Percentiles rank a stretch among this genome's conserved stretches.
phyloP scores from a whole-genome alignment of 2,888 invertebrate species.

The Hydraecia micacea region DNA sequence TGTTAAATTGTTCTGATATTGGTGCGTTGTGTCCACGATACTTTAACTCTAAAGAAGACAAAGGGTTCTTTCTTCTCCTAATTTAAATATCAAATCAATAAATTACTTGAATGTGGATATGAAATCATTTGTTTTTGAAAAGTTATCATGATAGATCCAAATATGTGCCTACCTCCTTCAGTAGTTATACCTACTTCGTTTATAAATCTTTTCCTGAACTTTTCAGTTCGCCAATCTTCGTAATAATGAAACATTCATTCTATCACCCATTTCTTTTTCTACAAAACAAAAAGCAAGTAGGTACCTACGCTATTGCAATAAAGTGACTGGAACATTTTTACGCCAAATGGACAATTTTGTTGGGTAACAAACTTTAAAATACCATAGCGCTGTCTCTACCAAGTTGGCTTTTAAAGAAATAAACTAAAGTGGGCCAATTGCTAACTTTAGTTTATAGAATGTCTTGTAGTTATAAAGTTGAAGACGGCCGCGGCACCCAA shows the following conservation, averaged over 20 bases:
- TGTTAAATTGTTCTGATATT: background rate
- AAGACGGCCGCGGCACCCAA: constrained; percentile 4
- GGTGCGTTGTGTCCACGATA: background rate
- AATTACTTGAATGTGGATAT: background rate
- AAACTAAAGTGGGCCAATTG: constrained; percentile 37
- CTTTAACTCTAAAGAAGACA: background rate
- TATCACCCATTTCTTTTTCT: background rate
- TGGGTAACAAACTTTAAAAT: constrained; percentile 28
- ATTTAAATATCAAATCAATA: background rate
- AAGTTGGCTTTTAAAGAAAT: constrained; percentile 31
- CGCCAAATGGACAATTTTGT: background rate
- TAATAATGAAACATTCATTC: constrained; percentile 10
- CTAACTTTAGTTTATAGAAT: constrained; percentile 19
- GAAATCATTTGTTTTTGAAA: background rate
- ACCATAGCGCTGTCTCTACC: constrained; percentile 9
- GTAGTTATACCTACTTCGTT: background rate
- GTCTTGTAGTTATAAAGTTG: constrained; percentile 19
- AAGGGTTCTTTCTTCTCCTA: background rate
- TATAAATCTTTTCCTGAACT: background rate
- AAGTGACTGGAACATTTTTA: constrained; percentile 1
- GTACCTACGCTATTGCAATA: constrained; percentile 5
- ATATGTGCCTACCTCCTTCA: background rate
- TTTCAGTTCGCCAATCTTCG: background rate
- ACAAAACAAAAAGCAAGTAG: background rate
- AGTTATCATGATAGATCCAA: background rate